phyloP scores from a whole-genome alignment of 2,888 invertebrate genomes.

The Lepidochrysops patricia region DNA sequence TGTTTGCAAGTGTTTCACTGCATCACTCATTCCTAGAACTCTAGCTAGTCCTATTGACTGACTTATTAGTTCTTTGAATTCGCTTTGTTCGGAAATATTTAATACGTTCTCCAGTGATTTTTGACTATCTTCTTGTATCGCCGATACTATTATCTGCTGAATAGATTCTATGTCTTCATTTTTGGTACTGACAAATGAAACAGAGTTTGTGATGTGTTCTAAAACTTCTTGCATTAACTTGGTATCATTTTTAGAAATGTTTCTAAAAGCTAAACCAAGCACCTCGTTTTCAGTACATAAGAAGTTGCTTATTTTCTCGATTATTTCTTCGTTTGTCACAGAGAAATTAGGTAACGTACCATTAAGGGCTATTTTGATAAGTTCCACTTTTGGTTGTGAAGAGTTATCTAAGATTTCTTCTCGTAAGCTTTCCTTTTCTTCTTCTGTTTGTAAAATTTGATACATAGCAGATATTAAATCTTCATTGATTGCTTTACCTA shows the following conservation, averaged over 20 bases:
- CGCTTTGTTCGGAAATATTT: constrained; percentile 59
- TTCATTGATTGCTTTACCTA: constrained; percentile 65
- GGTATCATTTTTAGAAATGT: constrained; percentile 76
- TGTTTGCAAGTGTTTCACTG: constrained; percentile 72
- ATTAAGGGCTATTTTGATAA: constrained; percentile 74
- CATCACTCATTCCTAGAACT: constrained; percentile 79
- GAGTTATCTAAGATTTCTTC: constrained; percentile 67
- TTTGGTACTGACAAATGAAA: constrained; percentile 75
- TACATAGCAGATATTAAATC: constrained; percentile 66
- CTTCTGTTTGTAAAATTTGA: constrained; percentile 65
- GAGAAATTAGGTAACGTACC: constrained; percentile 57
- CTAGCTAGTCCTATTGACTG: constrained; percentile 81
- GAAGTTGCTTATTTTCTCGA: constrained; percentile 78
- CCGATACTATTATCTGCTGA: constrained; percentile 79
- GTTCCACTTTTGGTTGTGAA: constrained; percentile 76
- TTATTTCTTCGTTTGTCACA: constrained; percentile 72
- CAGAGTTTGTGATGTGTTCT: constrained; percentile 75
- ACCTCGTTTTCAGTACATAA: constrained; percentile 77
- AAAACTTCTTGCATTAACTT: constrained; percentile 75
- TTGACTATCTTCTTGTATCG: constrained; percentile 77
- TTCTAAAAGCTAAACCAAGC: constrained; percentile 77
- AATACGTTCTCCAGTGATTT: constrained; percentile 72
- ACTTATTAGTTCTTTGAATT: constrained; percentile 62
- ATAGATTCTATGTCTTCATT: constrained; percentile 78
- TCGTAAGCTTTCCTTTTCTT: constrained; percentile 60